phyloP scores from a whole-genome alignment of 2,797 vertebrate species.

The Enteromius treurensis region DNA sequence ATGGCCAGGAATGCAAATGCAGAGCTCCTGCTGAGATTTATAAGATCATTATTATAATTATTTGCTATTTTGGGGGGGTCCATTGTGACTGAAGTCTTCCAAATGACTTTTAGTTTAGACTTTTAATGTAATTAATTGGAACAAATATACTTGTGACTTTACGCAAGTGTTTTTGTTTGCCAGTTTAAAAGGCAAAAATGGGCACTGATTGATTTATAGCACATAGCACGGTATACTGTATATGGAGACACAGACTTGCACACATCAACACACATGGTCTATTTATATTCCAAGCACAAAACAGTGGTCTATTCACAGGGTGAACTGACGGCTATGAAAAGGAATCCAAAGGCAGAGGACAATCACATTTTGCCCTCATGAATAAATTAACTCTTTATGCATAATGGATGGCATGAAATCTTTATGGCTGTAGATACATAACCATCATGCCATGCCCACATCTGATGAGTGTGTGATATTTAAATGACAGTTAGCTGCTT shows the following conservation, averaged over 20 bases:
- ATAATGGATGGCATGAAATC: slow-evolving; percentile 93
- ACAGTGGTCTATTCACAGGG: slow-evolving; percentile 55
- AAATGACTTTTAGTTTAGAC: slow-evolving; percentile 34
- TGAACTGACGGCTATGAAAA: slow-evolving; percentile 57
- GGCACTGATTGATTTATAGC: slow-evolving; percentile 35
- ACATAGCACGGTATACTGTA: not conserved
- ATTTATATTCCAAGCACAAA: slow-evolving; percentile 60
- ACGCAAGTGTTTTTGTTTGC: slow-evolving; percentile 15
- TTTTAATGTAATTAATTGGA: slow-evolving; percentile 43
- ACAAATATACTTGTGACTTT: slow-evolving; percentile 14
- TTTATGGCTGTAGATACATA: slow-evolving; percentile 84
- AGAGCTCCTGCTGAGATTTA: slow-evolving; percentile 44
- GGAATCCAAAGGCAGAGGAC: slow-evolving; percentile 77
- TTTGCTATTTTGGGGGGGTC: slow-evolving; percentile 31
- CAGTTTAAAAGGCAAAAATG: slow-evolving; percentile 32
- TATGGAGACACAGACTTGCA: slow-evolving; percentile 27
- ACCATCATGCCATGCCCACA: slow-evolving; percentile 77
- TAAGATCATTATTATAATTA: slow-evolving; percentile 23
- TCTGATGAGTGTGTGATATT: slow-evolving; percentile 87
- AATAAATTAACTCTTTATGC: slow-evolving; percentile 89
- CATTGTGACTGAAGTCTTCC: not conserved
- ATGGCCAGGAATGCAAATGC: slow-evolving; percentile 22
- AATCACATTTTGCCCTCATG: slow-evolving; percentile 86
- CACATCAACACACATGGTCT: slow-evolving; percentile 37
- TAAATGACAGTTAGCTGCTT: slow-evolving; percentile 83